Conservation (phyloP, 2,797 vertebrate genomes). For the Schizothorax lantsangensis region DNA sequence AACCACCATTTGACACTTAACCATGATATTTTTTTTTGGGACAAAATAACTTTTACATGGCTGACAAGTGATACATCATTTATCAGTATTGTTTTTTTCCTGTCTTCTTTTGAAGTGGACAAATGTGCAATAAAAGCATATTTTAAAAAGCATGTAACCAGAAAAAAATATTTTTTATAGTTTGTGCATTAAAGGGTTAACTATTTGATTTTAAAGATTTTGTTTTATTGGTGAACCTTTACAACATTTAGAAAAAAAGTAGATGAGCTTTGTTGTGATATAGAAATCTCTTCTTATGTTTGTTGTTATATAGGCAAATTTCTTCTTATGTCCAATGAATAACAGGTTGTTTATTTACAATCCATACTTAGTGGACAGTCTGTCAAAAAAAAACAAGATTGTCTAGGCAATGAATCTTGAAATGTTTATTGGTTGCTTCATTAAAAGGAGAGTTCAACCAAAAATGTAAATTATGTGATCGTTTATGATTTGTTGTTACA, state of each 20-base stretch:
- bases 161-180: neutral
- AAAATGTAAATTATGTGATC: neutral
- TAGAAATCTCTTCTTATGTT: neutral
- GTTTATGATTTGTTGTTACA: neutral
- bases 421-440: neutral
- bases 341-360: neutral
- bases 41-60: neutral
- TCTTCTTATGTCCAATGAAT: neutral
- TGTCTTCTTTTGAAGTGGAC: neutral
- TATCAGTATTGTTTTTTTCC: neutral
- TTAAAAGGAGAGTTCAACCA: neutral
- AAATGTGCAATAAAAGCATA: neutral
- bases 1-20: neutral
- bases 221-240: neutral
- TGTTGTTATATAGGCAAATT: neutral
- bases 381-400: neutral
- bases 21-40: too few species aligned
- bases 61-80: neutral
- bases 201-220: neutral
- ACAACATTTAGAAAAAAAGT: neutral
- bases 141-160: neutral
- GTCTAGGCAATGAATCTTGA: neutral
- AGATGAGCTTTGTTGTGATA: neutral
- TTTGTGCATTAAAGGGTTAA: neutral
- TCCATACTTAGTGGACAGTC: neutral